Percentiles rank a stretch among this genome's conserved stretches.
These are phyloP conservation scores for Netelia inedita DNA, from an alignment of 2,888 invertebrate genomes.

Conservation along the genomic window DNA sequence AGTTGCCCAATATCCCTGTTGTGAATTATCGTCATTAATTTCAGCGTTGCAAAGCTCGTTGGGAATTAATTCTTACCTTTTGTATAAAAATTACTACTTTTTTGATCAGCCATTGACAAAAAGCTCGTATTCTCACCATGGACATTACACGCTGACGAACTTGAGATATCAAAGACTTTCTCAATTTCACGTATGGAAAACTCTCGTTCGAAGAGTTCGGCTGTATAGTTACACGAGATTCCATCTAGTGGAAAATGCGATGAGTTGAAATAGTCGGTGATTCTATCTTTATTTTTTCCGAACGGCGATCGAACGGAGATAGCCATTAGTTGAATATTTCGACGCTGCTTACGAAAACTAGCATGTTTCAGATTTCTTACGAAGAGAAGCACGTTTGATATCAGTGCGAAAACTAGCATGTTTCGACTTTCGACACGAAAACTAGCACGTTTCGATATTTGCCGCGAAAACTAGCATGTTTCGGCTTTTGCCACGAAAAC, in stretches of 20 bases:
- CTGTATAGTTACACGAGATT: slow-evolving; percentile 50
- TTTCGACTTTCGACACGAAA: no score
- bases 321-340: background rate
- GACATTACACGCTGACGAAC: slow-evolving; percentile 23
- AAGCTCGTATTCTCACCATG: slow-evolving; percentile 56
- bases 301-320: no score
- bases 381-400: no score
- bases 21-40: slow-evolving; percentile 44
- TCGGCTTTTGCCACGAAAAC: no score
- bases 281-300: background rate
- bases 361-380: no score
- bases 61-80: slow-evolving; percentile 64
- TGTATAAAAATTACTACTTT: slow-evolving; percentile 72
- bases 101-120: slow-evolving; percentile 75
- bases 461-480: no score
- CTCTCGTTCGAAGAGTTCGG: slow-evolving; percentile 24
- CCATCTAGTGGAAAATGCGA: slow-evolving; percentile 56
- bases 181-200: background rate
- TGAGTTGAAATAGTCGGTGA: background rate
- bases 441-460: no score
- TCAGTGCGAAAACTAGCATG: no score
- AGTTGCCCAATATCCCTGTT: slow-evolving; percentile 70
- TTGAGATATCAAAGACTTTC: slow-evolving; percentile 38
- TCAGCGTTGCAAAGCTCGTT: background rate
- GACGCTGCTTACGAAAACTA: no score